These are phyloP conservation scores for Neopelma chrysocephalum DNA, from an alignment of 2,797 vertebrate species.

Conservation along the genomic window DNA sequence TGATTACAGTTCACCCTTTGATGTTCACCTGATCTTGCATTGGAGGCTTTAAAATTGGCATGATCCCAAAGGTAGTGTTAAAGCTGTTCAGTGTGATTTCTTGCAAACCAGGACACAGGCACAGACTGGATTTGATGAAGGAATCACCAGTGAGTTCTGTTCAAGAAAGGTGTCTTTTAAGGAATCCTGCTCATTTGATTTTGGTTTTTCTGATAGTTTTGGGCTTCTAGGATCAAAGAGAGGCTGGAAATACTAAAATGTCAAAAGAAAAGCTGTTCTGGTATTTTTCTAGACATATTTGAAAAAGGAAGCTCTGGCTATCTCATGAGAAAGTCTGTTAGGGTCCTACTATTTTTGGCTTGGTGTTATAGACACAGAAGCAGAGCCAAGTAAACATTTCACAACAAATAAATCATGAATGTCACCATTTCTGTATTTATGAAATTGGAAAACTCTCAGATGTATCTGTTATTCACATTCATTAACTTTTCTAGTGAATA, in stretches of 20 bases:
- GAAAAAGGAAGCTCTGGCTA: neutral
- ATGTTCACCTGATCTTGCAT: neutral
- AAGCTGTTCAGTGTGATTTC: neutral
- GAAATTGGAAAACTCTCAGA: neutral
- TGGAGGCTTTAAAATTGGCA: neutral
- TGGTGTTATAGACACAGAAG: neutral
- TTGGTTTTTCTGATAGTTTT: neutral
- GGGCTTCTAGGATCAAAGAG: neutral
- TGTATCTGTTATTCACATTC: neutral
- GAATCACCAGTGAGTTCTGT: neutral
- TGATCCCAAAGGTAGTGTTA: neutral
- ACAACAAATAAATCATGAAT: conserved; percentile 9
- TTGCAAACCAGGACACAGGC: neutral
- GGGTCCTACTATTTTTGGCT: neutral
- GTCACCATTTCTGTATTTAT: neutral
- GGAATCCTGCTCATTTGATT: neutral
- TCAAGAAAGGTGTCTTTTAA: neutral
- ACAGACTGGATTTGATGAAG: neutral
- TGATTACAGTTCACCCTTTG: neutral
- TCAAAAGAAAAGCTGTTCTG: neutral
- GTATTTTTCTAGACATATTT: neutral
- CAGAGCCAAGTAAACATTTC: conserved; percentile 26
- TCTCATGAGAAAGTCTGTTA: neutral
- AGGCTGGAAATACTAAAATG: neutral
- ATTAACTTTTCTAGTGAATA: neutral